These are phyloP conservation scores for Platyrinchus mystaceus DNA, from an alignment of 2,797 vertebrate species.

Conservation along the genomic window DNA sequence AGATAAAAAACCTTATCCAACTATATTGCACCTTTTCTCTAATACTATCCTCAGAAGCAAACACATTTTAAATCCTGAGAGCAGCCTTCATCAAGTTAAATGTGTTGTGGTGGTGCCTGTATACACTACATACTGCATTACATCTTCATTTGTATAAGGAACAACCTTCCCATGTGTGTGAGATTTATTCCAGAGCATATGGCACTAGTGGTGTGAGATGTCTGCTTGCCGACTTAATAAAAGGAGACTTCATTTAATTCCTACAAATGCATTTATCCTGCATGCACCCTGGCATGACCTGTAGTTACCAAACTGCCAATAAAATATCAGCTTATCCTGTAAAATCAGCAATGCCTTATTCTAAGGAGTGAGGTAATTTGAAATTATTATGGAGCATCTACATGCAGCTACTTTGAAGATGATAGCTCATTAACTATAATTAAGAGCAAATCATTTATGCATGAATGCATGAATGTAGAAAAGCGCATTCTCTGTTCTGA, in stretches of 20 bases:
- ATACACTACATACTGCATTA: slow-evolving; percentile 23
- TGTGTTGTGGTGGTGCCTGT: neutral
- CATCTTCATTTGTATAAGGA: slow-evolving; percentile 44
- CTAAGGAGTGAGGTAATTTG: neutral
- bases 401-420: neutral
- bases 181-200: neutral
- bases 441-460: slow-evolving; percentile 4
- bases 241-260: neutral
- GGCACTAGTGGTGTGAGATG: neutral
- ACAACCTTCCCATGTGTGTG: neutral
- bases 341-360: neutral
- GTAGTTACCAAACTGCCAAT: neutral
- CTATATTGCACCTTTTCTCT: neutral
- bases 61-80: neutral
- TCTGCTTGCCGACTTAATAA: neutral
- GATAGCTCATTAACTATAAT: slow-evolving; percentile 39
- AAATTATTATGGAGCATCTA: neutral
- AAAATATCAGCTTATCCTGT: slow-evolving; percentile 2
- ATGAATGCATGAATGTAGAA: neutral
- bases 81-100: neutral
- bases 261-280: neutral
- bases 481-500: neutral
- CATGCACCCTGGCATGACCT: neutral
- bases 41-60: neutral
- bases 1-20: neutral